phyloP scores from a whole-genome alignment of 1,140 invertebrate genomes.

The Zaprionus lachaisei region DNA sequence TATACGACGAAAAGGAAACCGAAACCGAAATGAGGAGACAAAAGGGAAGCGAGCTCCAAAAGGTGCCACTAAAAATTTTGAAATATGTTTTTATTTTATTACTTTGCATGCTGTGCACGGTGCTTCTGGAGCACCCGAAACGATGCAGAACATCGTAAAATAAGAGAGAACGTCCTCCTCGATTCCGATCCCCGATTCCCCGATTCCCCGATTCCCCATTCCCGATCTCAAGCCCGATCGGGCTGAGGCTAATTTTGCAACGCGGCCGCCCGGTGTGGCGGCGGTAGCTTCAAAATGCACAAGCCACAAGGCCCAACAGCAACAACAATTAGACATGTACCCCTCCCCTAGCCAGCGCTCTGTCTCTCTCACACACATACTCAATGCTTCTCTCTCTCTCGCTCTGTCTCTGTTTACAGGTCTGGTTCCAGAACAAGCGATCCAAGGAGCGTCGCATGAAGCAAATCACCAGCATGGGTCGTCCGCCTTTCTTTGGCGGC shows the following conservation, averaged over 20 bases:
- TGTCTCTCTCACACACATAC: neutral
- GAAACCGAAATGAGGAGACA: slow-evolving; percentile 8
- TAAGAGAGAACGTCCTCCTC: neutral
- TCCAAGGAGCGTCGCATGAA: slow-evolving; percentile 97
- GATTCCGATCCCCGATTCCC: neutral
- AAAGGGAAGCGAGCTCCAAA: slow-evolving; percentile 43
- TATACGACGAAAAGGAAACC: slow-evolving; percentile 17
- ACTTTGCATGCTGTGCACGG: slow-evolving; percentile 80
- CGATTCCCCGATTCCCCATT: no score
- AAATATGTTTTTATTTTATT: slow-evolving; percentile 83
- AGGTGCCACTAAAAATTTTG: slow-evolving; percentile 83
- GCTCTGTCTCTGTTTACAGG: slow-evolving; percentile 87
- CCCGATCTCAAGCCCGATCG: neutral
- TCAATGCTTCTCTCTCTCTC: slow-evolving; percentile 8
- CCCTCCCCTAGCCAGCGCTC: neutral
- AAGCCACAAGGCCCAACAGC: slow-evolving; percentile 19
- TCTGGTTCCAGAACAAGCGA: slow-evolving; percentile 99
- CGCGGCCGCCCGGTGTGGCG: slow-evolving; percentile 72
- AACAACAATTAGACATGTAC: slow-evolving; percentile 63
- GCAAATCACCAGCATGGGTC: slow-evolving; percentile 96
- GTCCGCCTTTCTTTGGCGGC: slow-evolving; percentile 94
- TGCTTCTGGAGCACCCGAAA: slow-evolving; percentile 77
- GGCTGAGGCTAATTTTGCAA: slow-evolving; percentile 70
- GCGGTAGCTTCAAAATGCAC: slow-evolving; percentile 70
- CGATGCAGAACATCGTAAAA: slow-evolving; percentile 74